Evolutionary conservation across 2,113 vertebrate species (phyloP).

Genomic region (Chloebia gouldiae): DNA sequence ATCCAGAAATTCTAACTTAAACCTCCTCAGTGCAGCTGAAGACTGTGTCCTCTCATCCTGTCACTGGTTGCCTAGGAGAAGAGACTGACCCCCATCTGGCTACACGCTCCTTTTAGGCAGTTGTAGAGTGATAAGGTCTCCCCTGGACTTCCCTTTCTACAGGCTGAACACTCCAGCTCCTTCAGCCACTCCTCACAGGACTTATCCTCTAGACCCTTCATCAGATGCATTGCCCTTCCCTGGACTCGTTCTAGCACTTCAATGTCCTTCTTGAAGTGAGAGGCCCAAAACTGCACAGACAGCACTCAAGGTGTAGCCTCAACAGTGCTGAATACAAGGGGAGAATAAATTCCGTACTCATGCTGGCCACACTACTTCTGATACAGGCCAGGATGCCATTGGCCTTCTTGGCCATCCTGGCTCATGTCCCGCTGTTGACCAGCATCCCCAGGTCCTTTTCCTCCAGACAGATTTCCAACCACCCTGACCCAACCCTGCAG

Average conservation of each 20-base stretch:
- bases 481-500: background rate
- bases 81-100: no score
- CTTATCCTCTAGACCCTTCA: background rate
- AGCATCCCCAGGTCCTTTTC: background rate
- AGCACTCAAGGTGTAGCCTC: background rate
- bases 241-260: background rate
- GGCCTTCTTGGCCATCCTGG: background rate
- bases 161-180: background rate
- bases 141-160: background rate
- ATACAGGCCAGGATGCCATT: background rate
- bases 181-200: background rate
- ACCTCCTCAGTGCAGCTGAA: rapidly evolving
- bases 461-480: background rate
- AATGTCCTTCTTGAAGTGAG: background rate
- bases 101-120: background rate
- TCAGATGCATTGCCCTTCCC: background rate
- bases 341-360: background rate
- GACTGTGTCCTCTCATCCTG: background rate
- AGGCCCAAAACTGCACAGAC: background rate
- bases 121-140: background rate
- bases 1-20: background rate
- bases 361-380: background rate
- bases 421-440: background rate
- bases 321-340: background rate
- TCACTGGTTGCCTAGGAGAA: background rate